Evolutionary conservation across 2,797 vertebrate species (phyloP), one percentile per base, ranked within the genome.

Genomic region (Natrix natrix): DNA sequence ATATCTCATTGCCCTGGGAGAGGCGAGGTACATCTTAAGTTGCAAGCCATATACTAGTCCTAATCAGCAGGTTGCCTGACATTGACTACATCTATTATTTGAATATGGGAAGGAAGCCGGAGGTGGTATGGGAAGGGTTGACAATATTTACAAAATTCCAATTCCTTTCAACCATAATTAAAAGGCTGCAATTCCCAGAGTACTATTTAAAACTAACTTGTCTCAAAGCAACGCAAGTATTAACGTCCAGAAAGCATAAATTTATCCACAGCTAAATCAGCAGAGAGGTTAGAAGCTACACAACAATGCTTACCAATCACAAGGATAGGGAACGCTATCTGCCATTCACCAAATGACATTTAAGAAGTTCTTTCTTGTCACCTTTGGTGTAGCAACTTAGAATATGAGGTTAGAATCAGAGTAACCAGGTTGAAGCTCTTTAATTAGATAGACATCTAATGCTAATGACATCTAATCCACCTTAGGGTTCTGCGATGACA

Each of bases 81-180:
- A 83, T 59, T 24, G n/a, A 20, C 74, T 54, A 91, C 32, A n/a
- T 92, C 20, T 61, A 37, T 69, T 26, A 88, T 93, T 91, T 86
- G 88, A 94, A 91, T 54, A 10, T 10, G 37, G 26, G 55, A 59
- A 59, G 83, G 54, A 91, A 87, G 92, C 86, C 1, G n/a, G 22
- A 61, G 13, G n/a, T 3, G 74, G 57, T 22, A 43, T 37, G 59
- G 11, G 24, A 57, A 52, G 59, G 0, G 0, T 14, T 87, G 52
- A 74, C 66, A 74, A 86, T 28, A 57, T 26, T 91, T 22, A 90
- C 0, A 4, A 92, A 74, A 86, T 94, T n/a, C 93, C 90, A 69
- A 57, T 87, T 56, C 43, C 90, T 66, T 54, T 28, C 83, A 89
- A 59, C 90, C n/a, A 3, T 74, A 92, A 93, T 86, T 92, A 94